phyloP scores from a whole-genome alignment of 2,797 vertebrate species.

The Acropternis orthonyx region DNA sequence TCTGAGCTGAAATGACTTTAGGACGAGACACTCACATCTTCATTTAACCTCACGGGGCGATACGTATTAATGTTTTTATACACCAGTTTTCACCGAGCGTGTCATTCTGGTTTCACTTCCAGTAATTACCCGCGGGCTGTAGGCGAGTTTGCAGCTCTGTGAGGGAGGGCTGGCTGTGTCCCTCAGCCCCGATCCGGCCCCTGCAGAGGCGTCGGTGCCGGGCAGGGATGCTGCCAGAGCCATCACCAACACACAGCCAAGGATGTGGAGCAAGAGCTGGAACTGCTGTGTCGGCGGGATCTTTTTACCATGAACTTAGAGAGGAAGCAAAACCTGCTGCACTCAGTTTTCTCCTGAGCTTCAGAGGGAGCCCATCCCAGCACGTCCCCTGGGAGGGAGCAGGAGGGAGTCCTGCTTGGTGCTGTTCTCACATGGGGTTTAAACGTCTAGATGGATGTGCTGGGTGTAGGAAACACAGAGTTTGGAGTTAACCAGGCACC shows the following conservation, averaged over 20 bases:
- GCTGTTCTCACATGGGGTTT: background rate
- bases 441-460: background rate
- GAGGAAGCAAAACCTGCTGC: conserved; percentile 51
- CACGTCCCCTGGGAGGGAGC: background rate
- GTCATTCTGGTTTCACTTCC: conserved; percentile 22
- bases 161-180: background rate
- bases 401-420: background rate
- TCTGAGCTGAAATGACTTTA: background rate
- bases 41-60: background rate
- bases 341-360: background rate
- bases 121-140: background rate
- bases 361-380: background rate
- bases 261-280: conserved; percentile 35
- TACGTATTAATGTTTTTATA: background rate
- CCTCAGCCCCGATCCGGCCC: background rate
- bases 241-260: background rate
- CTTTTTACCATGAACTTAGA: background rate
- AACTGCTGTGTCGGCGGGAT: conserved; percentile 22
- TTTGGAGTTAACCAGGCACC: background rate
- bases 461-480: background rate
- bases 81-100: background rate
- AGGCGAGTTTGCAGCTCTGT: background rate
- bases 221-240: background rate
- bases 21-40: background rate
- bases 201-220: background rate